Base-by-base conservation (phyloP, 2,797 vertebrate genomes). In the Pseudomugil gertrudae region DNA sequence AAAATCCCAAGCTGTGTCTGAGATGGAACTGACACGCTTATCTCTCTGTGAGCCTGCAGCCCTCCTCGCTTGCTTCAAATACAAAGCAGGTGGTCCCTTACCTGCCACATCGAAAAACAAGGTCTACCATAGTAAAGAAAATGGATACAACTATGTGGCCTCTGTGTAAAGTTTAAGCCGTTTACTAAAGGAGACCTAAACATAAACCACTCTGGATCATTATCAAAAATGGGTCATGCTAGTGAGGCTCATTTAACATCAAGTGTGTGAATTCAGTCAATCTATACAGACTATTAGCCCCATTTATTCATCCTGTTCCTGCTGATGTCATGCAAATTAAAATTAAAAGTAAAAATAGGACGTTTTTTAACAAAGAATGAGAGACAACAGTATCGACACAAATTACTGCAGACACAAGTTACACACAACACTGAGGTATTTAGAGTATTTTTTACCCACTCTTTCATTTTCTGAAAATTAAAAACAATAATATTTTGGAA, bases 1-100 rank as follows among this genome's bases (percentile, higher is more conserved):
- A 69, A 75, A 80, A 84, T 74, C 70, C 86, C 83, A 80, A 76
- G 81, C 88, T 89, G 88, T 84, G 90, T 83, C 65, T 76, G 70
- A 86, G 87, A 84, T 83, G 69, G 74, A 81, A 59, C 66, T 69
- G 83, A 83, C 85, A 84, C 59, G 54, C 76, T 90, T 75, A 68
- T 84, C 79, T 82, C 75, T 63, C 64, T 48, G 81, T 62, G 32
- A 79, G 68, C 79, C 73, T 80, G 24, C 45, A 80, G 81, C 57
- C 13, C 64, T 30, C 72, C 75, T 81, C 78, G 45, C 79, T 57
- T 29, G 73, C 67, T 63, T 66, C 77, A 78, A 83, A 80, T 50
- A 81, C 86, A 81, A 85, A 89, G 85, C 82, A 85, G 85, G 80
- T 45, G 84, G 87, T 74, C 85, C 79, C 76, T 85, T 72, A 84